Evolutionary conservation across 2,888 invertebrate species (phyloP), one percentile per base, ranked within the genome.

Genomic region (Punctoribates punctum): DNA sequence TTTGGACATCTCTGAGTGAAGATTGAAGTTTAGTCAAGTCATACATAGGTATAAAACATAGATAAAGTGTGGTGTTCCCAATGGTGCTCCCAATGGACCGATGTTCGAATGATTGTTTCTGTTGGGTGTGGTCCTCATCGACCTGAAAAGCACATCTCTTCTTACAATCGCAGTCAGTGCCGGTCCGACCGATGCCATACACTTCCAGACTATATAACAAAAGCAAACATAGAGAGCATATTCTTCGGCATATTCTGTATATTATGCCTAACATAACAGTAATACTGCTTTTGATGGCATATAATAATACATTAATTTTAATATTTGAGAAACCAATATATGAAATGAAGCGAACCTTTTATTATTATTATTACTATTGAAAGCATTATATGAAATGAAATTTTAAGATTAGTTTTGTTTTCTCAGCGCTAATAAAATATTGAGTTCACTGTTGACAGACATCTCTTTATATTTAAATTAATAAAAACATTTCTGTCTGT

Each of bases 71-170:
- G n/a, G 23, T 23, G 70, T 42, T 70, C 70, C 70, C 70, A 70
- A 70, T 70, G 70, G 23, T 23, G 70, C 20, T 70, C 70, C 70
- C 70, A 70, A 70, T 70, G 70, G 70, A 70, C 70, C 70, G 70
- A 70, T 23, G 42, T 20, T 23, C 6, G n/a, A 46, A 34, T 38
- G 46, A 34, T 70, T 38, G 38, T 42, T 70, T 46, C 34, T 23
- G 15, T 65, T 23, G 70, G 70, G 70, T 70, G 70, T 70, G 70
- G 70, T 46, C 15, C n/a, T 11, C 20, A 70, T 70, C 70, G 70
- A 70, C 70, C 38, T 42, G n/a, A 15, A 65, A 67, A 67, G 13
- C 67, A 20, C 70, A 70, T 70, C 70, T 70, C 70, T 70, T 70
- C 70, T 70, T 70, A 70, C 70, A 23, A 70, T n/a, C 8, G 34